Evolutionary conservation across 2,888 invertebrate species (phyloP).

Genomic region (Pammene aurita): DNA sequence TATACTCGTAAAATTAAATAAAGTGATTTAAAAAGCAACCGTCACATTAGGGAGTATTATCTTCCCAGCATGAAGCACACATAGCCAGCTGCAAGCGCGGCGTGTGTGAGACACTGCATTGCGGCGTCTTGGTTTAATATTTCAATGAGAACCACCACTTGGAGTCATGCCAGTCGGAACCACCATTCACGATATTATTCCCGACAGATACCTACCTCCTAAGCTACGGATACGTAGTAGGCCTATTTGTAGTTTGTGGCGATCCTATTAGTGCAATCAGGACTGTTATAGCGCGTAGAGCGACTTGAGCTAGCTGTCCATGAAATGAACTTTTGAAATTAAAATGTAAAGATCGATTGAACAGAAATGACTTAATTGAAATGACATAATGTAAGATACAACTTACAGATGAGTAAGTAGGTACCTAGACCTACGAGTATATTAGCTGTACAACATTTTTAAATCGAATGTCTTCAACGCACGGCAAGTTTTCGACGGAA

Average conservation of each 20-base stretch:
- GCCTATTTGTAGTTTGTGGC: conserved; percentile 7
- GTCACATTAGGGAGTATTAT: neutral
- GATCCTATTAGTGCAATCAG: conserved; percentile 23
- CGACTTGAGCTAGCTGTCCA: neutral
- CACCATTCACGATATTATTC: conserved; percentile 51
- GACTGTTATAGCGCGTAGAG: neutral
- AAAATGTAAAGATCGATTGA: neutral
- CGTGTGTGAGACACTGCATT: conserved; percentile 68
- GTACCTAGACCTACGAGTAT: no score
- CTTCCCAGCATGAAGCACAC: conserved; percentile 42
- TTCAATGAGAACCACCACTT: conserved; percentile 79
- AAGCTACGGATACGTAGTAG: conserved; percentile 10
- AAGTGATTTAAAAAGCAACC: neutral
- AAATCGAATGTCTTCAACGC: no score
- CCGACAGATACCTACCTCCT: conserved; percentile 23
- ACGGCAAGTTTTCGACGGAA: no score
- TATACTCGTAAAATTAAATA: neutral
- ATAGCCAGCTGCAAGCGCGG: conserved; percentile 52
- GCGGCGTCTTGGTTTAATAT: conserved; percentile 81
- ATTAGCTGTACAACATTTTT: no score
- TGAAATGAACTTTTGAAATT: neutral
- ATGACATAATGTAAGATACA: neutral
- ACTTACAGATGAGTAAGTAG: neutral
- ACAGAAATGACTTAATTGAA: neutral
- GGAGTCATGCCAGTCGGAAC: conserved; percentile 70